Evolutionary conservation across 2,888 invertebrate genomes (phyloP).

Genomic region (Pilophorus perplexus): DNA sequence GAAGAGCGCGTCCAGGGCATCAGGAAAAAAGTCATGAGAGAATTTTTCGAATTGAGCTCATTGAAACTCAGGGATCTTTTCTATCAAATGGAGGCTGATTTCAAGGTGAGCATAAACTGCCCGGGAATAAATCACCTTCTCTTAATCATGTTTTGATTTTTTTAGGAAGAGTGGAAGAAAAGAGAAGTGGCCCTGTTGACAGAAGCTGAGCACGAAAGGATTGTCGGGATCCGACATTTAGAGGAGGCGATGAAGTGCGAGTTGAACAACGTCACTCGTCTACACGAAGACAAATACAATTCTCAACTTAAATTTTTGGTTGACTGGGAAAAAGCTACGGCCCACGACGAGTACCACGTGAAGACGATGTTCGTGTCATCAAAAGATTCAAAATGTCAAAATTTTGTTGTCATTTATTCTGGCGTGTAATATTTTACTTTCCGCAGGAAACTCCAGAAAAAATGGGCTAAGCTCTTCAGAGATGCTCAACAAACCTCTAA

Average conservation of each 20-base stretch:
- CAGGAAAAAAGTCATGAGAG: constrained; percentile 27
- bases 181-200: constrained; percentile 40
- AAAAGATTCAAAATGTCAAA: too few relatives aligned
- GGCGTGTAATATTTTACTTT: too few relatives aligned
- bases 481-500: neutral
- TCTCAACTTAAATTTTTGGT: constrained; percentile 8
- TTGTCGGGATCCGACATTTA: constrained; percentile 46
- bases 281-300: constrained; percentile 18
- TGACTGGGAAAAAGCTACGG: constrained; percentile 33
- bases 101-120: constrained; percentile 12
- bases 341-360: constrained; percentile 36
- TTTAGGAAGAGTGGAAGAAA: constrained; percentile 40
- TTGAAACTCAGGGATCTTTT: constrained; percentile 44
- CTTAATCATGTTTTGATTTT: neutral
- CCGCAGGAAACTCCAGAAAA: constrained; percentile 2
- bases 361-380: constrained; percentile 31
- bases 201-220: constrained; percentile 48
- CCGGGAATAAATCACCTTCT: neutral
- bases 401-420: too few relatives aligned
- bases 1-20: constrained; percentile 45
- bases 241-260: constrained; percentile 52
- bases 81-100: constrained; percentile 47
- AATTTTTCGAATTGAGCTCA: constrained; percentile 33
- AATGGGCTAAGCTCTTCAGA: constrained; percentile 15
- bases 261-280: constrained; percentile 50